Evolutionary conservation across 2,888 invertebrate species (phyloP).

Genomic region (Lypha dubia): DNA sequence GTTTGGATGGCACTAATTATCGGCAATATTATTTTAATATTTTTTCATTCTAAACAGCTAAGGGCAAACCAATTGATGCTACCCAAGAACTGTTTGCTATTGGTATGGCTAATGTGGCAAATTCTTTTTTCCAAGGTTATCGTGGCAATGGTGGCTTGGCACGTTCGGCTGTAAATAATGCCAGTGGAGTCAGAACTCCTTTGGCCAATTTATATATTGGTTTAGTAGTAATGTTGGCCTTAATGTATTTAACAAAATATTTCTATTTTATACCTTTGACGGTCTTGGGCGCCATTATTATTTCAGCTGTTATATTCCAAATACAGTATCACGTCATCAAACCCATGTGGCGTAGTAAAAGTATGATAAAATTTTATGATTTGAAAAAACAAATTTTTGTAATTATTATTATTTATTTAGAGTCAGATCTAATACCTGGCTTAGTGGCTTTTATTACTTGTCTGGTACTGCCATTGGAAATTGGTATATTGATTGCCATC

Average conservation of each 20-base stretch:
- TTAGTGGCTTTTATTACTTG: conserved; percentile 94
- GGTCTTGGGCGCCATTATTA: conserved; percentile 93
- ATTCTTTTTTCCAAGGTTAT: conserved; percentile 92
- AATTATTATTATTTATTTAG: conserved; percentile 84
- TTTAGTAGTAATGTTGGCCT: conserved; percentile 90
- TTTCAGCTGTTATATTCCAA: conserved; percentile 95
- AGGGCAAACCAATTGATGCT: conserved; percentile 91
- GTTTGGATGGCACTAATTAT: background rate
- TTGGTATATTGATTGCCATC: conserved; percentile 93
- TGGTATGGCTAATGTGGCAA: conserved; percentile 89
- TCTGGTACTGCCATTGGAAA: conserved; percentile 91
- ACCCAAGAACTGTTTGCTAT: conserved; percentile 95
- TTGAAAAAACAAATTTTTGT: background rate
- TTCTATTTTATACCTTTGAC: conserved; percentile 93
- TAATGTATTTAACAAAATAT: conserved; percentile 92
- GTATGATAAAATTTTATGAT: conserved; percentile 84
- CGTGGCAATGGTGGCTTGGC: conserved; percentile 91
- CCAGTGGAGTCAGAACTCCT: conserved; percentile 93
- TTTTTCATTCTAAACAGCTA: conserved; percentile 84
- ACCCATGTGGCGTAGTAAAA: conserved; percentile 94
- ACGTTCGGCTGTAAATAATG: conserved; percentile 92
- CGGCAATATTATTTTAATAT: background rate
- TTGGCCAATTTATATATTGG: conserved; percentile 92
- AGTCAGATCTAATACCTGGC: conserved; percentile 93
- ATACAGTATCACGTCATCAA: conserved; percentile 92